phyloP scores from a whole-genome alignment of 2,113 vertebrate genomes.

The Pygoscelis antarcticus region DNA sequence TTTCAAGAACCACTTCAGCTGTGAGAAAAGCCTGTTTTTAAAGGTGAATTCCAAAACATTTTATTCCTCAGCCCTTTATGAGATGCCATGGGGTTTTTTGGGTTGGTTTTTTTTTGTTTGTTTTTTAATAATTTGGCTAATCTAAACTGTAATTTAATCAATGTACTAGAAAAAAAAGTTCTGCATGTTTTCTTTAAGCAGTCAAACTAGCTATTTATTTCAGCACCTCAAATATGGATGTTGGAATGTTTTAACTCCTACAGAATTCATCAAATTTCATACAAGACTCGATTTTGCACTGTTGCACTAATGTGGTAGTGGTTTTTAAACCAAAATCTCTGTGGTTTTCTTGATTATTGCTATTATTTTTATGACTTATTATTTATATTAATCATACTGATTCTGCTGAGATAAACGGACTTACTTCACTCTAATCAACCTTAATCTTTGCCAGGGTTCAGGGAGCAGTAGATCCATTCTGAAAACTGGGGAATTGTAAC shows the following conservation, averaged over 20 bases:
- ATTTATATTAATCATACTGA: background rate
- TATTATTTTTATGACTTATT: background rate
- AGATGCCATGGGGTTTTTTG: background rate
- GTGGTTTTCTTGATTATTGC: background rate
- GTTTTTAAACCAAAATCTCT: background rate
- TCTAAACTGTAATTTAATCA: background rate
- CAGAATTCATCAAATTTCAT: background rate
- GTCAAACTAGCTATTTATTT: background rate
- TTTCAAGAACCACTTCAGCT: background rate
- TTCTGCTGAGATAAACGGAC: background rate
- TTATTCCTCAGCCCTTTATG: background rate
- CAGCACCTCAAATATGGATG: background rate
- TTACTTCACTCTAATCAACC: background rate
- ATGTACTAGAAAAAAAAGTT: background rate
- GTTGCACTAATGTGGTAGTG: rapidly evolving
- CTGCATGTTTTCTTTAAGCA: background rate
- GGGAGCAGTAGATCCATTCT: background rate
- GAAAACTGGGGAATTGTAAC: background rate
- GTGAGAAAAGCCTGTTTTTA: background rate
- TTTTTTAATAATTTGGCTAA: background rate
- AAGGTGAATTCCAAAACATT: background rate
- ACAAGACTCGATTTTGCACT: background rate
- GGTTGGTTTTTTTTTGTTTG: too few species aligned
- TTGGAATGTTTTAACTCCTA: background rate
- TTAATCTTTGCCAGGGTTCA: background rate